phyloP scores from a whole-genome alignment of 2,797 vertebrate genomes.

The Champsocephalus esox region DNA sequence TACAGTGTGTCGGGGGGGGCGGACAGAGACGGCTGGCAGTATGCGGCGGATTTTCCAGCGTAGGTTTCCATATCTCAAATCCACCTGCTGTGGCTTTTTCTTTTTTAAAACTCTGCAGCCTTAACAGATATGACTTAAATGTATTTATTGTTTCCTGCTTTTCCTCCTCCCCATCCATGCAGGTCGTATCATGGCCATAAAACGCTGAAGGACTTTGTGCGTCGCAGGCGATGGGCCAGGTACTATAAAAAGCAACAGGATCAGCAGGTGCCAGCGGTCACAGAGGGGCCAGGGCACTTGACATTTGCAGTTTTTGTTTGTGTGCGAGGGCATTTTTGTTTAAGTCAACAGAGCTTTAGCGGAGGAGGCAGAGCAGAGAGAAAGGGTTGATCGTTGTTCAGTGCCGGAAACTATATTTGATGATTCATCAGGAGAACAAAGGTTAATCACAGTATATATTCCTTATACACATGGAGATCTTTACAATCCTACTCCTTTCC shows the following conservation, averaged over 20 bases:
- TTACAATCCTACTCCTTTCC: neutral
- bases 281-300: neutral
- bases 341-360: neutral
- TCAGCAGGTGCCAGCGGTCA: constrained; percentile 16
- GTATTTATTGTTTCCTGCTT: constrained; percentile 11
- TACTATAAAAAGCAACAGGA: constrained; percentile 64
- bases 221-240: constrained; percentile 97
- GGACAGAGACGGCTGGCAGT: constrained; percentile 97
- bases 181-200: constrained; percentile 96
- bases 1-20: constrained; percentile 90
- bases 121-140: neutral
- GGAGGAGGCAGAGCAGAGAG: neutral
- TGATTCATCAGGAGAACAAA: neutral
- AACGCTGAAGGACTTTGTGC: constrained; percentile 98
- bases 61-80: constrained; percentile 73
- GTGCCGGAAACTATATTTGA: neutral
- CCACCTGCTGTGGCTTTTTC: neutral
- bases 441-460: neutral
- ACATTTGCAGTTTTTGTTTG: constrained; percentile 24
- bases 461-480: neutral
- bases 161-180: constrained; percentile 41
- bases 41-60: constrained; percentile 96
- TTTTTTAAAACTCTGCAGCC: neutral
- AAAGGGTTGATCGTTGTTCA: neutral
- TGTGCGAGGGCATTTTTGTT: neutral